These are phyloP conservation scores for Heloderma charlesbogerti DNA, from an alignment of 2,113 vertebrate species.

Conservation along the genomic window DNA sequence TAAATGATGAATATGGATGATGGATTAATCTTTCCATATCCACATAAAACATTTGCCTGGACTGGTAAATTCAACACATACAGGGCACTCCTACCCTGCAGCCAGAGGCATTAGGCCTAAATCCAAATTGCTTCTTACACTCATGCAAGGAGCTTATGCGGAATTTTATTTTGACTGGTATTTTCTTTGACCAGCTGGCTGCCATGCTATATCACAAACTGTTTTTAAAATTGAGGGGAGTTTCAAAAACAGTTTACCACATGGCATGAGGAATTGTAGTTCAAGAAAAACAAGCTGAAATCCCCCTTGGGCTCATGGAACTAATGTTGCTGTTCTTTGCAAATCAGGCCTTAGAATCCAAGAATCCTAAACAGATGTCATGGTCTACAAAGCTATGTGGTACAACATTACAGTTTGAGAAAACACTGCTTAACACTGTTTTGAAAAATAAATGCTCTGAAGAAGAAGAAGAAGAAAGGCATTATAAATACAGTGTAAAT, in stretches of 20 bases:
- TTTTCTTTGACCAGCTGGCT: neutral
- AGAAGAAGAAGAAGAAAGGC: neutral
- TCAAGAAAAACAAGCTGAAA: neutral
- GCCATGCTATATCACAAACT: neutral
- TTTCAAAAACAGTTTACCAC: neutral
- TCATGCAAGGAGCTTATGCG: neutral
- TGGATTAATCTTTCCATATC: neutral
- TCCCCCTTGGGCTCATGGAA: neutral
- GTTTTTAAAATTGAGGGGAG: neutral
- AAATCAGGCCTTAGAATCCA: neutral
- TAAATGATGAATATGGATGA: neutral
- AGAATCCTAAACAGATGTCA: neutral
- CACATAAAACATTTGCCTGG: neutral
- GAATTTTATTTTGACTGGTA: neutral
- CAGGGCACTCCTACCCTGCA: neutral
- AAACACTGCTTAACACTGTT: neutral
- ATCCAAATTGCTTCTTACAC: neutral
- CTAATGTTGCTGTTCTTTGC: neutral
- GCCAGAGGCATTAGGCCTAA: neutral
- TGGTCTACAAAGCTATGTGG: neutral
- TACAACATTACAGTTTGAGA: neutral
- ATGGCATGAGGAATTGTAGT: neutral
- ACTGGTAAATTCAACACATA: neutral
- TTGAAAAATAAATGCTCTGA: neutral
- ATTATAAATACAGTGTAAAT: neutral